These are phyloP conservation scores for Coelopa frigida DNA, from an alignment of 1,140 invertebrate genomes.

Conservation along the genomic window DNA sequence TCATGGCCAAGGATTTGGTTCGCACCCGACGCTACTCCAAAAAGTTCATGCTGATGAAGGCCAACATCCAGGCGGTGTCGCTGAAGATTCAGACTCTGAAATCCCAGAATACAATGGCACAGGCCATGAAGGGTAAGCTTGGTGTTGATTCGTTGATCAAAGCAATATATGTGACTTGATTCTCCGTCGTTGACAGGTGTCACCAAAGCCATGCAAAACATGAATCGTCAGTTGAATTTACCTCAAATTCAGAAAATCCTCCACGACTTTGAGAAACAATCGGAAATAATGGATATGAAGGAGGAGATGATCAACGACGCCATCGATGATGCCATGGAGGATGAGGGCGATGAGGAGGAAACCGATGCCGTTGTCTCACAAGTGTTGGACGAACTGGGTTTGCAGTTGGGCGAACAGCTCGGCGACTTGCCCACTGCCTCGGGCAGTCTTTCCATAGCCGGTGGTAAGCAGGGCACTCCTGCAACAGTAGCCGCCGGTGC, in stretches of 20 bases:
- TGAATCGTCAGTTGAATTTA: constrained; percentile 97
- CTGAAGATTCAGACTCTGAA: constrained; percentile 97
- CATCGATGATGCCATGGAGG: constrained; percentile 98
- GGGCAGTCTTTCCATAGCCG: constrained; percentile 36
- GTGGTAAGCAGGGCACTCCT: constrained; percentile 42
- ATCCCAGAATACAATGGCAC: constrained; percentile 98
- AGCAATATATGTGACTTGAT: not conserved
- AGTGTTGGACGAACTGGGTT: constrained; percentile 93
- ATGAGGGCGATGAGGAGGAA: constrained; percentile 97
- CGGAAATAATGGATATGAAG: constrained; percentile 99
- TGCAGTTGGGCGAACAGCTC: constrained; percentile 86
- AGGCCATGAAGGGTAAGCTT: constrained; percentile 84
- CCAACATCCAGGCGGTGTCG: constrained; percentile 98
- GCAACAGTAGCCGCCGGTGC: constrained; percentile 49
- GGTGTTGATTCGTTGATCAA: not conserved
- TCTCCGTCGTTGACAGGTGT: constrained; percentile 53
- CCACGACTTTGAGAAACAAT: constrained; percentile 99
- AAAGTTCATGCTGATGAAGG: constrained; percentile 99
- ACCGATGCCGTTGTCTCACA: constrained; percentile 87
- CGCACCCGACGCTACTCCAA: constrained; percentile 91
- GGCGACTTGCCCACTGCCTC: constrained; percentile 67
- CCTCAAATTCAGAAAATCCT: constrained; percentile 99
- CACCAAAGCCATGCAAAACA: constrained; percentile 95
- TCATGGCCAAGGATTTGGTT: constrained; percentile 99
- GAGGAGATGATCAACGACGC: constrained; percentile 99